phyloP scores from a whole-genome alignment of 2,797 vertebrate genomes.

The Hybognathus amarus region DNA sequence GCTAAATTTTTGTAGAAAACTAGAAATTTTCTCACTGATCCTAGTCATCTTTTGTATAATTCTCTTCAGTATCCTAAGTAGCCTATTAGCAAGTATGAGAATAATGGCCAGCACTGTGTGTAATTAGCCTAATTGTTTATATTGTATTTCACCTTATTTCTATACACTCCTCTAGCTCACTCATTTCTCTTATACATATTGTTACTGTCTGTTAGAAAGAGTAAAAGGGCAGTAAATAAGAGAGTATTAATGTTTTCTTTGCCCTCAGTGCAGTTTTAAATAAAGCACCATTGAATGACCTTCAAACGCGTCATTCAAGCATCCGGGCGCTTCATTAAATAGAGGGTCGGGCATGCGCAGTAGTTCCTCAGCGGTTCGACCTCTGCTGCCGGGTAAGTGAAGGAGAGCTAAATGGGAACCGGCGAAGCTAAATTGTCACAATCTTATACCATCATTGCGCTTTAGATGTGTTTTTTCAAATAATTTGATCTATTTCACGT shows the following conservation, averaged over 20 bases:
- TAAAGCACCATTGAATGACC: constrained; percentile 55
- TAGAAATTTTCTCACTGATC: not conserved
- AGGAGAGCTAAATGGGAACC: constrained; percentile 41
- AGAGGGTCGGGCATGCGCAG: constrained; percentile 57
- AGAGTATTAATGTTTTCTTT: not conserved
- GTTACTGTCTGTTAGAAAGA: not conserved
- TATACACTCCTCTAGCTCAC: not conserved
- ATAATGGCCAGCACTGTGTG: not conserved
- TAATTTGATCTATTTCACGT: not conserved
- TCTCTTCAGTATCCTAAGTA: too few species aligned
- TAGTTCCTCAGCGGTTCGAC: constrained; percentile 60
- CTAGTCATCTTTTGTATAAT: not conserved
- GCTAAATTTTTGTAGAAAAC: not conserved
- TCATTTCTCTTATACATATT: not conserved
- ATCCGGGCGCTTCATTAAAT: constrained; percentile 58
- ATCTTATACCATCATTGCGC: constrained; percentile 45
- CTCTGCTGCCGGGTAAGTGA: constrained; percentile 66
- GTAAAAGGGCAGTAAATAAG: not conserved
- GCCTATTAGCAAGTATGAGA: not conserved
- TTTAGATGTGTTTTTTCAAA: not conserved
- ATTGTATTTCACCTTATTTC: not conserved
- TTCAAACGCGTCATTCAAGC: constrained; percentile 34
- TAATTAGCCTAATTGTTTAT: not conserved
- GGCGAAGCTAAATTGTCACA: constrained; percentile 9
- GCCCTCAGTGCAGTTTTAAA: not conserved